phyloP scores from a whole-genome alignment of 2,888 invertebrate species.

The Pristionchus japonicus region DNA sequence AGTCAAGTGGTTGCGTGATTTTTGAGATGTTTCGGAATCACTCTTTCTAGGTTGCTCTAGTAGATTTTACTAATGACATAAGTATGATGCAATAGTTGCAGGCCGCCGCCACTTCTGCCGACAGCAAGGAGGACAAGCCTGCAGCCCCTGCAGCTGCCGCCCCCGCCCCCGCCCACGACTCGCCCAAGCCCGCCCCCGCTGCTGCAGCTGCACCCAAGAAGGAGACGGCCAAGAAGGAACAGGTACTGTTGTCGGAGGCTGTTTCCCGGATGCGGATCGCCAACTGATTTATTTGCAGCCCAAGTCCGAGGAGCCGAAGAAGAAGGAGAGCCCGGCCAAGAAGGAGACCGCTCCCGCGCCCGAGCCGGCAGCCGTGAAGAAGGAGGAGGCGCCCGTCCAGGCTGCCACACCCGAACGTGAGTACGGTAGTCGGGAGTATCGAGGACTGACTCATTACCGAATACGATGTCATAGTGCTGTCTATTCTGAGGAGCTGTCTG shows the following conservation, averaged over 20 bases:
- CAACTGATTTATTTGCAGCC: not conserved
- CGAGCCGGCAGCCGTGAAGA: slow-evolving; percentile 19
- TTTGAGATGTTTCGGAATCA: not conserved
- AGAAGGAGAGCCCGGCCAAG: slow-evolving; percentile 21
- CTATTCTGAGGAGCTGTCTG: too few relatives aligned
- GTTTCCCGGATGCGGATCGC: not conserved
- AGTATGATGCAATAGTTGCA: not conserved
- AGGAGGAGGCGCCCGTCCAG: slow-evolving; percentile 41
- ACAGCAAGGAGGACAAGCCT: slow-evolving; percentile 41
- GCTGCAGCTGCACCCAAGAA: too few relatives aligned
- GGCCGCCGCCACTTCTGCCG: not conserved
- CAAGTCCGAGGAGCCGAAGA: slow-evolving; percentile 35
- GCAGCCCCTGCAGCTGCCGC: not conserved
- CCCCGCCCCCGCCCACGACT: not conserved
- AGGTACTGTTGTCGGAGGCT: not conserved
- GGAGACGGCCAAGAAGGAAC: slow-evolving; percentile 15
- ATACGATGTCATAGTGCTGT: too few relatives aligned
- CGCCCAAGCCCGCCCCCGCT: not conserved
- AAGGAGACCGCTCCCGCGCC: too few relatives aligned
- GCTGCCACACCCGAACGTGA: not conserved
- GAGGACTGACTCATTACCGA: not conserved
- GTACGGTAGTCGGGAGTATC: not conserved
- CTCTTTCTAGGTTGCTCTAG: not conserved
- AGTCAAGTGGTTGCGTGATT: not conserved
- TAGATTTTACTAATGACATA: not conserved